phyloP scores from a whole-genome alignment of 2,888 invertebrate genomes.

The Epinotia brunnichana region DNA sequence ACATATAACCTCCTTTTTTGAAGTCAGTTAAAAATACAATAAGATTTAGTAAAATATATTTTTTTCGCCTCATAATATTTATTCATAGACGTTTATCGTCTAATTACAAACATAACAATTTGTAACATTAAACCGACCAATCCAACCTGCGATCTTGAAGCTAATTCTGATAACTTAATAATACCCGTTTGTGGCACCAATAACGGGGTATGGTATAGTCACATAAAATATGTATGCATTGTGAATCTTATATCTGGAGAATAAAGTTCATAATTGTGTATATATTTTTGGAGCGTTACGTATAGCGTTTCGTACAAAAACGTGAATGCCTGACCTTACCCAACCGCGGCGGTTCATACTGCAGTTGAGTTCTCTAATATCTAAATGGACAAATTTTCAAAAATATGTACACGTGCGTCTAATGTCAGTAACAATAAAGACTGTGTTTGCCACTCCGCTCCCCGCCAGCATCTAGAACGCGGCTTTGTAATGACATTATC shows the following conservation, averaged over 20 bases:
- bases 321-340: conserved; percentile 39
- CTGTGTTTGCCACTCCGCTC: no score
- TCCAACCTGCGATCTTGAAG: conserved; percentile 28
- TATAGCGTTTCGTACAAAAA: conserved; percentile 17
- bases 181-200: conserved; percentile 13
- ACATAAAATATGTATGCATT: not conserved
- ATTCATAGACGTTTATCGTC: not conserved
- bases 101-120: conserved; percentile 16
- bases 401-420: no score
- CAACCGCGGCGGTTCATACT: not conserved
- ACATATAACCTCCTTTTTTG: no score
- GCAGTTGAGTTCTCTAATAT: no score
- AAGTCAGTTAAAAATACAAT: no score
- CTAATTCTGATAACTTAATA: conserved; percentile 31
- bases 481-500: no score
- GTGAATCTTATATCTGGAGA: not conserved
- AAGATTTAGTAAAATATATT: no score
- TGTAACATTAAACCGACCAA: conserved; percentile 8
- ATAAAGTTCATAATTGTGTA: not conserved
- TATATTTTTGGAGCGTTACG: not conserved
- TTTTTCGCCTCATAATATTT: not conserved
- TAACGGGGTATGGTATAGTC: conserved; percentile 13
- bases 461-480: no score
- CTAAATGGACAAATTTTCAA: no score
- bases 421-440: no score